Conservation (phyloP, 2,888 invertebrate species). For the Lypha dubia region DNA sequence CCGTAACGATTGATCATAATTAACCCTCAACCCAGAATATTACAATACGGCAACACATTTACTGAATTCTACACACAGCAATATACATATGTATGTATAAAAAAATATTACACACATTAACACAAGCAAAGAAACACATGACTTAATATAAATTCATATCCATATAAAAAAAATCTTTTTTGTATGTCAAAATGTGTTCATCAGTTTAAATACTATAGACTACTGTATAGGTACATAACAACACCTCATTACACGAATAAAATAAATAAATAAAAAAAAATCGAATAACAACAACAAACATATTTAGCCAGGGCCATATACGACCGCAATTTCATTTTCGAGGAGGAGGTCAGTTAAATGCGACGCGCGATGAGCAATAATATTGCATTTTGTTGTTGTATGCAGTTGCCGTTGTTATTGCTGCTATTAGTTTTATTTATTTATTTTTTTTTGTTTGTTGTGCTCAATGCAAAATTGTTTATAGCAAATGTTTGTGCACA, state of each 20-base stretch:
- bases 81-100: no score
- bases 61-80: background rate
- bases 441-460: conserved; percentile 14
- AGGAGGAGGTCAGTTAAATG: conserved; percentile 72
- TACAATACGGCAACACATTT: conserved; percentile 26
- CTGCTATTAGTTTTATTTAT: conserved; percentile 31
- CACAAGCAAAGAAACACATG: conserved; percentile 54
- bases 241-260: conserved; percentile 57
- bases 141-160: conserved; percentile 47
- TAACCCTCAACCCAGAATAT: background rate
- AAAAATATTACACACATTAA: background rate
- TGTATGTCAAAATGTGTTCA: background rate
- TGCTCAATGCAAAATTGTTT: conserved; percentile 49
- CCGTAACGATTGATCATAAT: background rate
- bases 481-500: conserved; percentile 6
- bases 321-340: conserved; percentile 71
- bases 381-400: conserved; percentile 62
- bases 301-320: conserved; percentile 70
- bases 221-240: conserved; percentile 49
- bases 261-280: conserved; percentile 12
- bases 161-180: background rate
- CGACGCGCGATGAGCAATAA: conserved; percentile 70
- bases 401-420: conserved; percentile 23
- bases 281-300: conserved; percentile 41
- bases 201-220: conserved; percentile 25